Percentiles rank a stretch among this genome's conserved stretches.
Evolutionary conservation across 2,113 vertebrate species (phyloP).

Genomic region (Erythrolamprus reginae): DNA sequence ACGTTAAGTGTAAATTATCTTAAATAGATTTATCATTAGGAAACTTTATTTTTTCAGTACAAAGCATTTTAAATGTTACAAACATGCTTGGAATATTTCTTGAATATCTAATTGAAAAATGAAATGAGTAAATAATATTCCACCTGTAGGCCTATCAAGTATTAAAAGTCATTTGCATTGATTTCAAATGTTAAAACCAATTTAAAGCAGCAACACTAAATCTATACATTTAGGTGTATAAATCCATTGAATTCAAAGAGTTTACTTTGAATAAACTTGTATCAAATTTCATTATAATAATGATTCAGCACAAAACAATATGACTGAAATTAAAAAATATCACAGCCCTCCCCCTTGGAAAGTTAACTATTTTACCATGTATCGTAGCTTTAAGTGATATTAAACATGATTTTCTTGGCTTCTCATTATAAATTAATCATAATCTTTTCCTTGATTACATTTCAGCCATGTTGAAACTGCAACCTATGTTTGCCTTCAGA

Average conservation of each 20-base stretch:
- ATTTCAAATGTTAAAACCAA: slow-evolving; percentile 17
- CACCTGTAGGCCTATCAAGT: not conserved
- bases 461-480: slow-evolving; percentile 17
- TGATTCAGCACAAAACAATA: not conserved
- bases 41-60: not conserved
- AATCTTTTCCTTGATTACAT: slow-evolving; percentile 23
- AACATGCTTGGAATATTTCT: not conserved
- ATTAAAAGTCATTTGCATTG: slow-evolving; percentile 8
- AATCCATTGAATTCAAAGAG: not conserved
- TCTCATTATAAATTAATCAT: slow-evolving; percentile 37
- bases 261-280: not conserved
- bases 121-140: not conserved
- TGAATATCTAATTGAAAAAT: not conserved
- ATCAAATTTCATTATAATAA: not conserved
- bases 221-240: not conserved
- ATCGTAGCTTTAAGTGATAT: not conserved
- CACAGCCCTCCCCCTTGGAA: not conserved
- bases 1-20: not conserved
- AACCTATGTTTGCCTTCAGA: not conserved
- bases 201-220: not conserved
- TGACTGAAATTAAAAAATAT: not conserved
- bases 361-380: not conserved
- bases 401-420: slow-evolving; percentile 28
- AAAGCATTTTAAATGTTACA: not conserved
- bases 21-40: not conserved